Conservation (phyloP, 2,888 invertebrate species). For the Stenodema calcarata region DNA sequence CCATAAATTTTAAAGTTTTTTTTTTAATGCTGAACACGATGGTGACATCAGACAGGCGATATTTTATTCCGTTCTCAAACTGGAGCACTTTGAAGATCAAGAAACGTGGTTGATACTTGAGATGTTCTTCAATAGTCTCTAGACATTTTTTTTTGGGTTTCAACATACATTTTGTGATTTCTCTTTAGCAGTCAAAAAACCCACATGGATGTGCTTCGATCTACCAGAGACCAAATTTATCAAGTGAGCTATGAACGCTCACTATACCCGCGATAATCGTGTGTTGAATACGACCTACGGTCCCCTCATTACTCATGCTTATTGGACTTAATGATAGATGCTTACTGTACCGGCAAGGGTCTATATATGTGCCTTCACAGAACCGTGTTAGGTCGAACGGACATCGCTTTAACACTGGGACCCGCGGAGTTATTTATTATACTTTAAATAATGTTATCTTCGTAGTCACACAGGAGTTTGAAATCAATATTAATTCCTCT, state of each 20-base stretch:
- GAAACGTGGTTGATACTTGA: too few species aligned
- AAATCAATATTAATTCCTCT: neutral
- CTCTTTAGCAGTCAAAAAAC: too few species aligned
- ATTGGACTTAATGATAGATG: neutral
- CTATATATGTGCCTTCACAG: neutral
- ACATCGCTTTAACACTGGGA: neutral
- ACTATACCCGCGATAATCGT: neutral
- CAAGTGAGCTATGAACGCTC: neutral
- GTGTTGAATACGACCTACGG: neutral
- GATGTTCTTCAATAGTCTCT: too few species aligned
- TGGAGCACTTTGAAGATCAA: too few species aligned
- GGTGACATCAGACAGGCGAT: too few species aligned
- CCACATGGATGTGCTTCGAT: too few species aligned
- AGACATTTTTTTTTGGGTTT: too few species aligned
- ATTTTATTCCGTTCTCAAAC: too few species aligned
- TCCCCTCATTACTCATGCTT: neutral
- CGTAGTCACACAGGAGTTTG: neutral
- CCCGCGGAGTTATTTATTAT: neutral
- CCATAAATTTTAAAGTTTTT: too few species aligned
- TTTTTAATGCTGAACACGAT: too few species aligned
- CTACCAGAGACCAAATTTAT: neutral
- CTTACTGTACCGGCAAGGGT: neutral
- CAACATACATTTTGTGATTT: too few species aligned
- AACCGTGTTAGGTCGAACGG: neutral
- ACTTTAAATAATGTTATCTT: neutral